These are phyloP conservation scores for Onthophagus taurus DNA, from an alignment of 1,140 invertebrate genomes.

Conservation along the genomic window DNA sequence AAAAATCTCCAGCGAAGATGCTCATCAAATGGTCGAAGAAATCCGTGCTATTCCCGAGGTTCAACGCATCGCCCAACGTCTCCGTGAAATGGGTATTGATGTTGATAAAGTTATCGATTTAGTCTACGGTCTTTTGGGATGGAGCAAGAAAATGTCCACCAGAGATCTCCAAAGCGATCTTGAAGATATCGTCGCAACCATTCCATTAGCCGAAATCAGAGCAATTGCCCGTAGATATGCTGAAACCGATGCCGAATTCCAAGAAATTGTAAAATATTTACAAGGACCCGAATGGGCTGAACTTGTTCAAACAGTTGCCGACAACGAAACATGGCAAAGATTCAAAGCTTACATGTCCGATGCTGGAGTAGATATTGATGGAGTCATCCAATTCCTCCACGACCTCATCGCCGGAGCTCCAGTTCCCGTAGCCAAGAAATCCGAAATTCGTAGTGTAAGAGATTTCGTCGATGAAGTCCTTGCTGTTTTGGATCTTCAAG, in stretches of 20 bases:
- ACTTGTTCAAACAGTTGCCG: slow-evolving; percentile 14
- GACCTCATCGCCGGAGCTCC: slow-evolving; percentile 11
- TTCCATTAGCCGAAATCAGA: slow-evolving; percentile 18
- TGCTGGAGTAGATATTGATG: slow-evolving; percentile 16
- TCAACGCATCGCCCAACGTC: background rate
- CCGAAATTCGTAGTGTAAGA: background rate
- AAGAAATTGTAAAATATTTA: slow-evolving; percentile 15
- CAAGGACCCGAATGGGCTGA: slow-evolving; percentile 18
- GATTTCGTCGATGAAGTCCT: slow-evolving; percentile 18
- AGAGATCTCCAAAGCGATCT: slow-evolving; percentile 12
- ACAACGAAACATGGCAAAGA: slow-evolving; percentile 11
- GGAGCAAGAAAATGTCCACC: slow-evolving; percentile 3
- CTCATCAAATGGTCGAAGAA: slow-evolving; percentile 15
- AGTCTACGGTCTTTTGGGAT: slow-evolving; percentile 5
- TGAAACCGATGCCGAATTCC: slow-evolving; percentile 17
- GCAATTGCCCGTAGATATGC: slow-evolving; percentile 17
- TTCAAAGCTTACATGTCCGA: slow-evolving; percentile 16
- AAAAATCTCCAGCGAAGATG: slow-evolving; percentile 14
- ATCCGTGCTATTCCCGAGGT: background rate
- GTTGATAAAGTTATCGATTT: background rate
- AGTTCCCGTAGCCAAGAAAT: background rate
- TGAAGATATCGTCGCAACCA: slow-evolving; percentile 16
- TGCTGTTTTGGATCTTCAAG: slow-evolving; percentile 10
- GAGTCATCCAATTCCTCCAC: slow-evolving; percentile 13
- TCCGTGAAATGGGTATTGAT: slow-evolving; percentile 5